Evolutionary conservation across 1,140 invertebrate species (phyloP).

Genomic region (Limonius californicus): DNA sequence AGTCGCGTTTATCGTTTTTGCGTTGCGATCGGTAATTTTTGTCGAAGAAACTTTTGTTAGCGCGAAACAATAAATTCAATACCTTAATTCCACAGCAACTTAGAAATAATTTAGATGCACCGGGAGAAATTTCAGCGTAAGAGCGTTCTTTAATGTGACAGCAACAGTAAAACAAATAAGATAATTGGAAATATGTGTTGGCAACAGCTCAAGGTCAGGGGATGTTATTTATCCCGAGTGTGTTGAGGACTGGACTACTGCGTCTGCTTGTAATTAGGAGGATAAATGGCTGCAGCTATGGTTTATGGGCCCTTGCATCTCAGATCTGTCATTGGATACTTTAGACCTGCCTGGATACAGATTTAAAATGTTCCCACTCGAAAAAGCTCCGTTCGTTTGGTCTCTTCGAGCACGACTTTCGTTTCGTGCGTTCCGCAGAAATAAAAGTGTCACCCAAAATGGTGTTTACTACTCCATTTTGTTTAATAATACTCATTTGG

Average conservation of each 20-base stretch:
- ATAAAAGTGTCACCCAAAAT: neutral
- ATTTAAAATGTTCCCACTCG: slow-evolving; percentile 17
- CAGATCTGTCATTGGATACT: slow-evolving; percentile 34
- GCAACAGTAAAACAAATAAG: slow-evolving; percentile 42
- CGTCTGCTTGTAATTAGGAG: slow-evolving; percentile 36
- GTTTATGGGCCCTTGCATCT: slow-evolving; percentile 34
- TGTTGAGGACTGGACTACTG: slow-evolving; percentile 30
- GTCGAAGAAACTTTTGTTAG: too few relatives aligned
- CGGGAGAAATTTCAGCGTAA: slow-evolving; percentile 36
- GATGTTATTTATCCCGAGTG: slow-evolving; percentile 43
- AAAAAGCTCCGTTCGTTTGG: too few relatives aligned
- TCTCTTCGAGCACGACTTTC: neutral
- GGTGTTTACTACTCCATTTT: slow-evolving; percentile 6
- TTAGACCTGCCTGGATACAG: slow-evolving; percentile 21
- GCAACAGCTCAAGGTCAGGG: slow-evolving; percentile 44
- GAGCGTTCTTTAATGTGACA: slow-evolving; percentile 45
- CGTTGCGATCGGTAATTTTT: too few relatives aligned
- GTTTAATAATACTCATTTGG: neutral
- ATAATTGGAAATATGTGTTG: slow-evolving; percentile 47
- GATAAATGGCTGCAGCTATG: slow-evolving; percentile 34
- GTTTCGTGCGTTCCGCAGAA: neutral
- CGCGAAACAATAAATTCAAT: too few relatives aligned
- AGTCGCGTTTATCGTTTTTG: too few relatives aligned
- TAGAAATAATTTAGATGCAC: slow-evolving; percentile 38
- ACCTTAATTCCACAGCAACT: slow-evolving; percentile 36